These are phyloP conservation scores for Macaria liturata DNA, from an alignment of 2,888 invertebrate species.

Conservation along the genomic window DNA sequence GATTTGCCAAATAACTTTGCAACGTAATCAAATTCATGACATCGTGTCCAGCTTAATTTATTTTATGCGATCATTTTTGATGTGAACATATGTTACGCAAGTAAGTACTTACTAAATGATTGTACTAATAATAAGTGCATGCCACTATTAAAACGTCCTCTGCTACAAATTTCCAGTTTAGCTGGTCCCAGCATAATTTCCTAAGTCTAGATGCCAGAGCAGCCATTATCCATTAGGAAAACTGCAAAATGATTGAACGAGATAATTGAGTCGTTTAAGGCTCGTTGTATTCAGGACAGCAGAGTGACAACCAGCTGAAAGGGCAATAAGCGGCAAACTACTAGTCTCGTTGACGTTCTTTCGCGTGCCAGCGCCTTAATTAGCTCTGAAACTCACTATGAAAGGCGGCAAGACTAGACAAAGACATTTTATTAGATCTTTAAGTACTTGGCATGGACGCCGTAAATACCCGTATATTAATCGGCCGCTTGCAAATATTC, in stretches of 20 bases:
- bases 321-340: slow-evolving; percentile 42
- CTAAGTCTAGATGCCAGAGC: not conserved
- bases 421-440: slow-evolving; percentile 27
- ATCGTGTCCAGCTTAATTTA: no score
- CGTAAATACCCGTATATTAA: slow-evolving; percentile 5
- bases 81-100: no score
- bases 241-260: slow-evolving; percentile 10
- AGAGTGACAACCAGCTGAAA: slow-evolving; percentile 40
- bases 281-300: slow-evolving; percentile 13
- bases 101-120: no score
- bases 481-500: slow-evolving; percentile 15
- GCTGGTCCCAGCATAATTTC: not conserved
- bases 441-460: slow-evolving; percentile 10
- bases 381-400: slow-evolving; percentile 44
- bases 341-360: slow-evolving; percentile 33
- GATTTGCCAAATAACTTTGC: slow-evolving; percentile 1
- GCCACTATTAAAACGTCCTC: not conserved
- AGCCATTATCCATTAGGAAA: slow-evolving; percentile 6
- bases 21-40: not conserved
- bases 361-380: slow-evolving; percentile 59
- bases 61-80: no score
- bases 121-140: no score
- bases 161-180: no score
- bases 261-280: slow-evolving; percentile 17
- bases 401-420: slow-evolving; percentile 19